Evolutionary conservation across 2,113 vertebrate species (phyloP).

Genomic region (Helogale parvula): DNA sequence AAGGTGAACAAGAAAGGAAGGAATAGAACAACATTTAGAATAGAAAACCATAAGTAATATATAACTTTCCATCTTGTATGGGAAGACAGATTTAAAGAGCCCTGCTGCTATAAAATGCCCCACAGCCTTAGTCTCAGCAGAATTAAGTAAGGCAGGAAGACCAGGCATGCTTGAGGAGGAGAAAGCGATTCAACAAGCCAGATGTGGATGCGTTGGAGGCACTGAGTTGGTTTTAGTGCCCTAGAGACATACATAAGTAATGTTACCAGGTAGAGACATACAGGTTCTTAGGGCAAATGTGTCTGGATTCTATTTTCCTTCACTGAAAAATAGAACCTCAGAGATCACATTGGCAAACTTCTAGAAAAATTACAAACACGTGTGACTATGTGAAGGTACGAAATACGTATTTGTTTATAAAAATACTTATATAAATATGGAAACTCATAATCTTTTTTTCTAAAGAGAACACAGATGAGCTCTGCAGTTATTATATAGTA

Average conservation of each 20-base stretch:
- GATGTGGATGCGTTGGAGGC: fast-evolving
- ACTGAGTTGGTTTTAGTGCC: background rate
- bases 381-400: background rate
- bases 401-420: background rate
- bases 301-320: background rate
- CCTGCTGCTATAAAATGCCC: background rate
- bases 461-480: background rate
- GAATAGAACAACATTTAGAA: background rate
- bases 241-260: background rate
- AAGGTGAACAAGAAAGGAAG: background rate
- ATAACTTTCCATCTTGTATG: background rate
- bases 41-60: background rate
- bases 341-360: background rate
- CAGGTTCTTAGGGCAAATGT: background rate
- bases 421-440: background rate
- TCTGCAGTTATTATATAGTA: background rate
- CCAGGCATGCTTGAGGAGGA: background rate
- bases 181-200: background rate
- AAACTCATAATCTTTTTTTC: background rate
- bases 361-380: background rate
- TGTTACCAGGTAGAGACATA: background rate
- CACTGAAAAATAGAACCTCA: background rate
- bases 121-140: background rate
- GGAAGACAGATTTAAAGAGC: background rate
- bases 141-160: background rate